These are phyloP conservation scores for Pyrrhosoma nymphula DNA, from an alignment of 2,888 invertebrate genomes.

Conservation along the genomic window DNA sequence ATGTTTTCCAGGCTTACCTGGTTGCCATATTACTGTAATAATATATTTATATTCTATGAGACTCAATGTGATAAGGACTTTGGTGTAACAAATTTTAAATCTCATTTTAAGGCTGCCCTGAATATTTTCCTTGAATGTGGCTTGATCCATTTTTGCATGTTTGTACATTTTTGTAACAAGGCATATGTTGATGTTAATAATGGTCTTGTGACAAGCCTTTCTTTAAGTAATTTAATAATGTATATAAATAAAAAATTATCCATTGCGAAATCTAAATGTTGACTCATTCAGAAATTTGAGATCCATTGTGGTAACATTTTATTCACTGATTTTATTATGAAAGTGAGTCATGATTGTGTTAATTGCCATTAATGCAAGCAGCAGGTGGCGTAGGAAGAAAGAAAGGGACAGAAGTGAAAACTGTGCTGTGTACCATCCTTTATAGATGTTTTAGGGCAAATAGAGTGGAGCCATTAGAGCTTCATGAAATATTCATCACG, in stretches of 20 bases:
- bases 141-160: conserved; percentile 19
- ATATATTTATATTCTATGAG: conserved; percentile 10
- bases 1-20: conserved; percentile 28
- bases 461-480: too few species aligned
- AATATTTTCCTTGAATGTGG: not conserved
- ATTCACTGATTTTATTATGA: too few species aligned
- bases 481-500: too few species aligned
- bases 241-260: conserved; percentile 23
- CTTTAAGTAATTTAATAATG: conserved; percentile 28
- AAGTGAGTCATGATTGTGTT: too few species aligned
- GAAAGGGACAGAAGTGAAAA: too few species aligned
- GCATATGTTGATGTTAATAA: conserved; percentile 36
- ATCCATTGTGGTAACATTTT: too few species aligned
- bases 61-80: conserved; percentile 22
- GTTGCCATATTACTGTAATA: conserved; percentile 9
- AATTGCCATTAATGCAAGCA: too few species aligned
- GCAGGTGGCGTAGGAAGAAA: too few species aligned
- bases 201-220: conserved; percentile 26
- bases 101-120: conserved; percentile 8
- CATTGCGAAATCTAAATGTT: not conserved
- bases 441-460: too few species aligned
- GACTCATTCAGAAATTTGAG: not conserved
- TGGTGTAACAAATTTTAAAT: not conserved
- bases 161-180: conserved; percentile 35
- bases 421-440: too few species aligned